Evolutionary conservation across 2,888 invertebrate genomes (phyloP).

Genomic region (Caradrina clavipalpis): DNA sequence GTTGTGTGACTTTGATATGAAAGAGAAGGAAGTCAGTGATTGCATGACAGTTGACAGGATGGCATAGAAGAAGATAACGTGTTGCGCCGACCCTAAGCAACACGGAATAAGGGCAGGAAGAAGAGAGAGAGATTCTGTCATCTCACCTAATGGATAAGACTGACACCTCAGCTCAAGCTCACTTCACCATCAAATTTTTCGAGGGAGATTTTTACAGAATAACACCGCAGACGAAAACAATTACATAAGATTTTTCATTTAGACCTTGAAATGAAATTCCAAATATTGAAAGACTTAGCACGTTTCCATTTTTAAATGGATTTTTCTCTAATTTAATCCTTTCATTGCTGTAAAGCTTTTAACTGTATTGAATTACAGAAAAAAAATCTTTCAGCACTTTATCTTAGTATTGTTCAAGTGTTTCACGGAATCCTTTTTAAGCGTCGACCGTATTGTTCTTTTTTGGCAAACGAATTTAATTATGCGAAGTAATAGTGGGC

Average conservation of each 20-base stretch:
- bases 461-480: constrained; percentile 51
- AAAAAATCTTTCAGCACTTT: constrained; percentile 25
- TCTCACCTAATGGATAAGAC: no score
- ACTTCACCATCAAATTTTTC: no score
- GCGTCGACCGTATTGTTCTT: constrained; percentile 37
- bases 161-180: no score
- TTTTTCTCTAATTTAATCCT: not conserved
- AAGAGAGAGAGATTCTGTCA: no score
- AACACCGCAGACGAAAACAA: no score
- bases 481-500: constrained; percentile 35
- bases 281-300: not conserved
- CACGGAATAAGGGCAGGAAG: no score
- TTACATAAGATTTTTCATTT: not conserved
- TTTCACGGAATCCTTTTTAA: constrained; percentile 39
- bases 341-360: constrained; percentile 21
- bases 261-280: not conserved
- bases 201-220: no score
- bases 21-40: no score
- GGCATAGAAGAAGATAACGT: no score
- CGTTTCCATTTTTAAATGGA: not conserved
- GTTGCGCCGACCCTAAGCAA: no score
- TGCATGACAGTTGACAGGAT: no score
- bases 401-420: constrained; percentile 44
- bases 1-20: no score
- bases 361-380: constrained; percentile 20